A percentile compares a stretch with the other conserved stretches of the same genome.
phyloP scores from a whole-genome alignment of 2,113 vertebrate genomes.

The Abramis brama region DNA sequence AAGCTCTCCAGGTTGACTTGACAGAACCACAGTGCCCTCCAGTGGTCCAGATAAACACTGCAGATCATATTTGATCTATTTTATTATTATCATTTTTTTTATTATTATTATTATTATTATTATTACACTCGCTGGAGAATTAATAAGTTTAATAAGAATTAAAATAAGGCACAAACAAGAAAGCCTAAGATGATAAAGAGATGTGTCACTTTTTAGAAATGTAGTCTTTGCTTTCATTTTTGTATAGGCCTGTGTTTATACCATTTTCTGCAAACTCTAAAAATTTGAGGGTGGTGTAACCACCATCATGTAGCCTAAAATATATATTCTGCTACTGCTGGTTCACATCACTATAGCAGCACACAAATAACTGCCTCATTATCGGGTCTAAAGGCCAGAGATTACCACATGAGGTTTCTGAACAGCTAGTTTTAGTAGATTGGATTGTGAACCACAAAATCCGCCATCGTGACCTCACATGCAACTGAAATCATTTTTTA shows the following conservation, averaged over 20 bases:
- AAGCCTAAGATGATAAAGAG: no score
- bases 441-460: background rate
- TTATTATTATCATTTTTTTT: no score
- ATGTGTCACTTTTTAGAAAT: background rate
- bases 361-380: background rate
- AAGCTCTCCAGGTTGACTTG: constrained; percentile 6
- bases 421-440: background rate
- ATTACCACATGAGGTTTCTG: background rate
- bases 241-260: background rate
- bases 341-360: background rate
- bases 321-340: background rate
- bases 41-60: constrained; percentile 56
- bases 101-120: no score
- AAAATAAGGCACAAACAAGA: background rate
- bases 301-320: background rate
- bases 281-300: background rate
- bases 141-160: no score
- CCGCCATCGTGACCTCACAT: background rate
- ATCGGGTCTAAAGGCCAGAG: background rate
- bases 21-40: constrained; percentile 74
- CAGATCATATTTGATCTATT: background rate
- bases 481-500: background rate
- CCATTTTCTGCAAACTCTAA: background rate
- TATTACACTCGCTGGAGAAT: background rate
- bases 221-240: background rate